Evolutionary conservation across 2,113 vertebrate species (phyloP), one percentile per base, ranked within the genome.

Genomic region (Eidolon helvum): DNA sequence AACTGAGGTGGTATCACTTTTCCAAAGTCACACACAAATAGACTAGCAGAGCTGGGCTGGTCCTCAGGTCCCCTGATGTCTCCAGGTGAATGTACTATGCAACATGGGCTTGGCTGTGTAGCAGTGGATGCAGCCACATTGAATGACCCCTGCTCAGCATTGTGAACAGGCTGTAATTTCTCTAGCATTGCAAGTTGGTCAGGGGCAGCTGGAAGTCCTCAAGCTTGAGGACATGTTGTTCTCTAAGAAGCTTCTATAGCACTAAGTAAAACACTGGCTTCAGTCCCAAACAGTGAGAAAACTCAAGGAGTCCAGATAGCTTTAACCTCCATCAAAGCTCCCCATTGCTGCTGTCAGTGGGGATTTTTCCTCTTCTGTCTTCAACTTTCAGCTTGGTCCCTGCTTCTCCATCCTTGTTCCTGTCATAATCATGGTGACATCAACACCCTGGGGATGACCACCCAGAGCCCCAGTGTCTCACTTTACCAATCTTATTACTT

Each of bases 41-140:
- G 1, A 1, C 1, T 24, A 66, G 63, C 33, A 89, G 38, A 59
- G 38, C 33, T 35, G n/a, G n/a, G 16, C 45, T 75, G 28, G 63
- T 33, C 22, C 57, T 45, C 53, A 33, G 69, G 45, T n/a, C 2
- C 57, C 30, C 61, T 55, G 18, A 33, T 0, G 2, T 28, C 79
- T 43, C 43, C 26, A 48, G 40, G 24, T 75, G 66, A 75, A 77
- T 16, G n/a, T 9, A 43, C 30, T 5, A 4, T 8, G 2, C 7
- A 10, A 7, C 5, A 24, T 0, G 6, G 26, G 26, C 19, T 10
- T 16, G 38, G 45, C 30, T 9, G 0, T 22, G n/a, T 5, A 38
- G 65, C 48, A 35, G 50, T 18, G 30, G 22, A 53, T 0, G 1
- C 57, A 35, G 57, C 22, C 19, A 15, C 1, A 5, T 22, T 11